Percentiles rank a stretch among this genome's conserved stretches.
phyloP scores from a whole-genome alignment of 1,140 invertebrate species.

The Rhopalosiphum padi region DNA sequence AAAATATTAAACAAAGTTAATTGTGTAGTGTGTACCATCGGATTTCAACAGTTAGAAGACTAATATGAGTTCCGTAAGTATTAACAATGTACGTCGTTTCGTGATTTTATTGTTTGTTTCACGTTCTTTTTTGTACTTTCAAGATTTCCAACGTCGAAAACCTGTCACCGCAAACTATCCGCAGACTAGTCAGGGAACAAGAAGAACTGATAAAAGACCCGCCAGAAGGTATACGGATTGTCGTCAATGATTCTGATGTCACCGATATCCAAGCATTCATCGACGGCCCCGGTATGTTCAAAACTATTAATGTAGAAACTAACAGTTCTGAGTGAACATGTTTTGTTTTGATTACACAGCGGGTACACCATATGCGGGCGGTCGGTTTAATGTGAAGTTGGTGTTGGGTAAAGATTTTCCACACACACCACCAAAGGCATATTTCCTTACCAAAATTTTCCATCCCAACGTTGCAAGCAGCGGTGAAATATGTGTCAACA shows the following conservation, averaged over 20 bases:
- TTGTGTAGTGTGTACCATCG: neutral
- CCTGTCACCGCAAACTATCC: slow-evolving; percentile 89
- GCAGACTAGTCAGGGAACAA: slow-evolving; percentile 84
- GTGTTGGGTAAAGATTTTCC: slow-evolving; percentile 93
- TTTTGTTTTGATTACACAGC: slow-evolving; percentile 66
- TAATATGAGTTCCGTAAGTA: slow-evolving; percentile 53
- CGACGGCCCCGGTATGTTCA: slow-evolving; percentile 78
- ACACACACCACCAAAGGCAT: slow-evolving; percentile 90
- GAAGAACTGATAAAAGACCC: slow-evolving; percentile 77
- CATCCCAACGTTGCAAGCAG: slow-evolving; percentile 93
- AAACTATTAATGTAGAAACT: neutral
- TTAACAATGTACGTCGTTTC: neutral
- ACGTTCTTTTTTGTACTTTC: slow-evolving; percentile 55
- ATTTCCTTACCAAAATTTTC: slow-evolving; percentile 96
- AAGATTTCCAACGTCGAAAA: slow-evolving; percentile 91
- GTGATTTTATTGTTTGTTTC: neutral
- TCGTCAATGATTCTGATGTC: slow-evolving; percentile 88
- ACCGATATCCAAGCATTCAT: slow-evolving; percentile 92
- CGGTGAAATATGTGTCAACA: slow-evolving; percentile 98
- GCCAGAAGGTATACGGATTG: slow-evolving; percentile 87
- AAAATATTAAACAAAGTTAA: neutral
- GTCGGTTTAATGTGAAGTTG: slow-evolving; percentile 88
- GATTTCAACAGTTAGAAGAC: neutral
- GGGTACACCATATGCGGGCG: slow-evolving; percentile 85
- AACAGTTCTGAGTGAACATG: slow-evolving; percentile 28